phyloP scores from a whole-genome alignment of 2,797 vertebrate species.

The Nyctibius grandis region DNA sequence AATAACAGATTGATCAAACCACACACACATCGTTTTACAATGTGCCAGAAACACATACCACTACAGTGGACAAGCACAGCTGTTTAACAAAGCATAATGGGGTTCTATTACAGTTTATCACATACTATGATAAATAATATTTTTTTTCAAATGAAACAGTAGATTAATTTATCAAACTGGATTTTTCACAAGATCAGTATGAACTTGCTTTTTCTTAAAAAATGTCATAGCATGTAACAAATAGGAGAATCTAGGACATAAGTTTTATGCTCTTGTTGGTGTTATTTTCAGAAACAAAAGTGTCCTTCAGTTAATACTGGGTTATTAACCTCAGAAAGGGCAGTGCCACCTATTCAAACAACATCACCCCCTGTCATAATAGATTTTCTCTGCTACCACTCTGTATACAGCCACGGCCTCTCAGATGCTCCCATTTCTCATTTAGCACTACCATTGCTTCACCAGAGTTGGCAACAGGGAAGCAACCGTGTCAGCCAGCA shows the following conservation, averaged over 20 bases:
- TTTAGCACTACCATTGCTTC: neutral
- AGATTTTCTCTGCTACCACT: neutral
- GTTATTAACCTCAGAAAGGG: neutral
- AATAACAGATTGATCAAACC: neutral
- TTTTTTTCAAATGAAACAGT: neutral
- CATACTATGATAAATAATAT: neutral
- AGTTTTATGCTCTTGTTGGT: neutral
- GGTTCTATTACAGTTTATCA: neutral
- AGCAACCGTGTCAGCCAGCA: neutral
- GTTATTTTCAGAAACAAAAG: neutral
- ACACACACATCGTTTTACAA: neutral
- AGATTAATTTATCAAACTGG: neutral
- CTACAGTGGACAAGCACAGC: neutral
- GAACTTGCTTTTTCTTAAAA: neutral
- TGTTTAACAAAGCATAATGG: neutral
- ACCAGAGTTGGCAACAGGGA: neutral
- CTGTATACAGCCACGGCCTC: neutral
- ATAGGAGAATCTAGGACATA: neutral
- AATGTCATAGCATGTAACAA: neutral
- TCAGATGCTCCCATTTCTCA: neutral
- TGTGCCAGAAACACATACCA: neutral
- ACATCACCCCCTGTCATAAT: fast-evolving
- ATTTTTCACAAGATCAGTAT: neutral
- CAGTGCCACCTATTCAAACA: neutral
- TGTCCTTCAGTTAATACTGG: neutral